These are phyloP conservation scores for Leptobrachium ailaonicum DNA, from an alignment of 2,113 vertebrate species.

Conservation along the genomic window DNA sequence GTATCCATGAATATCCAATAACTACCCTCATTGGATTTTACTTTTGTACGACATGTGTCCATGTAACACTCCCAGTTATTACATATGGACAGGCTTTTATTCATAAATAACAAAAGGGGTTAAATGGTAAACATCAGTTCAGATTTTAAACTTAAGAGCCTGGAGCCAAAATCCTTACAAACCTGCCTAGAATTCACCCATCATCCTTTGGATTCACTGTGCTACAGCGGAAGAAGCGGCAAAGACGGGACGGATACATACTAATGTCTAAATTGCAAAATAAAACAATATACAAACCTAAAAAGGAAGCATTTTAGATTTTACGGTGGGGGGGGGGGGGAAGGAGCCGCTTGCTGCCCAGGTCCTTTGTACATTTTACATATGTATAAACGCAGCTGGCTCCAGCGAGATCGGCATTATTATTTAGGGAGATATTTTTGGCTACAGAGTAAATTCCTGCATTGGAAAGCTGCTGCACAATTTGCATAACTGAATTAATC, in stretches of 20 bases:
- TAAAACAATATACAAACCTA: not conserved
- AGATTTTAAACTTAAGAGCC: not conserved
- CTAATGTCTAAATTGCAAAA: not conserved
- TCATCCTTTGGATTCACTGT: not conserved
- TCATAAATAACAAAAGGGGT: not conserved
- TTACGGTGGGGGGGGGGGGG: no score
- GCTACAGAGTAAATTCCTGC: not conserved
- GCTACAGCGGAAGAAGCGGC: not conserved
- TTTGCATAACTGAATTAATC: not conserved
- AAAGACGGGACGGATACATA: not conserved
- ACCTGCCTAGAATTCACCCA: not conserved
- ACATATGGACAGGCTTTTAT: not conserved
- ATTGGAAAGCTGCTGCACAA: not conserved
- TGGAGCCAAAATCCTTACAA: not conserved
- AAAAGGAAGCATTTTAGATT: no score
- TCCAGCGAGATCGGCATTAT: no score
- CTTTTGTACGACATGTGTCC: no score
- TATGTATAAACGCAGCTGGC: no score
- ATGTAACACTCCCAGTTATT: no score
- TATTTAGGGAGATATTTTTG: not conserved
- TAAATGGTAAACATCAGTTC: not conserved
- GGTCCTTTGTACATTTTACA: no score
- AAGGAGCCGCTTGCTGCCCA: no score
- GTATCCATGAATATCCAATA: no score
- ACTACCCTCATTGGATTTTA: no score